Evolutionary conservation across 2,113 vertebrate genomes (phyloP).

Genomic region (Butastur rufipennis): DNA sequence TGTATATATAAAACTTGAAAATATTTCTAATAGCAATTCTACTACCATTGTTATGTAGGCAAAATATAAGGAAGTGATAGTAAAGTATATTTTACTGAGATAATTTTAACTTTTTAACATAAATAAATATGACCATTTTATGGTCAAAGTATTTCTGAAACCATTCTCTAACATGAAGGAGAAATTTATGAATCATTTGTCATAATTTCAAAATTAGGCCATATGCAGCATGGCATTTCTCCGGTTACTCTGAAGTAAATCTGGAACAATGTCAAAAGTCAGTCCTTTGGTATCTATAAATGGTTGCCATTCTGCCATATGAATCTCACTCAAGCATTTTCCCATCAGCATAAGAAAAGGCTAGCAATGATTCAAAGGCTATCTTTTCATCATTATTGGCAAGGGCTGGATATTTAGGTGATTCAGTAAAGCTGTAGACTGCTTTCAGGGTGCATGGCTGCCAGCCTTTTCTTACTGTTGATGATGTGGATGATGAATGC

Average conservation of each 20-base stretch:
- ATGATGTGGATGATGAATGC: background rate
- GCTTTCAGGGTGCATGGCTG: background rate
- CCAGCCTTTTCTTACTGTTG: background rate
- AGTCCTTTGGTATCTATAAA: background rate
- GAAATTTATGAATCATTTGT: background rate
- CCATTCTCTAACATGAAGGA: background rate
- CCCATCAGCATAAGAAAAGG: background rate
- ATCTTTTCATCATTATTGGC: background rate
- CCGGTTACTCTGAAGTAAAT: background rate
- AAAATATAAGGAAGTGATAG: background rate
- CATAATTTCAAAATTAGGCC: background rate
- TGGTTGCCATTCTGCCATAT: background rate
- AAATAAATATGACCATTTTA: background rate
- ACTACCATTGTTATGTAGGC: background rate
- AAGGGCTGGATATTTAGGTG: background rate
- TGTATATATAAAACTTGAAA: background rate
- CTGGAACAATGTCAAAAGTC: background rate
- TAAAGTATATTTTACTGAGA: background rate
- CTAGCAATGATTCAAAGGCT: background rate
- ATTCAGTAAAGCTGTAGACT: background rate
- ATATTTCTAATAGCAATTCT: background rate
- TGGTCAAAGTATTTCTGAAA: background rate
- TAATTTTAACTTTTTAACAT: background rate
- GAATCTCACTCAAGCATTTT: accelerated
- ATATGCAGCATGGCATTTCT: background rate